Conservation (phyloP, 2,113 vertebrate genomes). For the Stictonetta naevosa region DNA sequence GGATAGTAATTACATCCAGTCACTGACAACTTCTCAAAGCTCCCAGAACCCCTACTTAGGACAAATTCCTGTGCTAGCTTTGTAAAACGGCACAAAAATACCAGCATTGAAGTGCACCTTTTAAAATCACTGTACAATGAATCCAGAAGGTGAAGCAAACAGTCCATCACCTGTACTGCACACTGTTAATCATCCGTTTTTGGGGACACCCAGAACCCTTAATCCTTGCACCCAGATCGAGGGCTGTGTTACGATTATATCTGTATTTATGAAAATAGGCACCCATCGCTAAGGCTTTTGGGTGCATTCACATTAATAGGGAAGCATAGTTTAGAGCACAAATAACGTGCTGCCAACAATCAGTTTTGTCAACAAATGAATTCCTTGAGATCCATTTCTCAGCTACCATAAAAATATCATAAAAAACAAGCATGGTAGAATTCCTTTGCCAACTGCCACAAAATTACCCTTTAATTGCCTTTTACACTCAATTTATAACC, state of each 20-base stretch:
- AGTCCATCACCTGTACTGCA: not conserved
- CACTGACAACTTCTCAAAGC: not conserved
- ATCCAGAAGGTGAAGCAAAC: not conserved
- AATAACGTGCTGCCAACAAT: not conserved
- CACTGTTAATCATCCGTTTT: not conserved
- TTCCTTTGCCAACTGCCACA: not conserved
- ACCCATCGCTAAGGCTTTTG: not conserved
- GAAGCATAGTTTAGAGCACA: not conserved
- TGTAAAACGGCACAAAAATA: not conserved
- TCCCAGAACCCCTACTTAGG: not conserved
- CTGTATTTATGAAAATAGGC: not conserved
- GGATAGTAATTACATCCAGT: not conserved
- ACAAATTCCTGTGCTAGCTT: not conserved
- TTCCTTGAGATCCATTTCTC: not conserved
- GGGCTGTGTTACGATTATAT: not conserved
- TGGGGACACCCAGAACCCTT: not conserved
- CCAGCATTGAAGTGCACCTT: not conserved
- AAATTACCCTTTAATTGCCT: not conserved
- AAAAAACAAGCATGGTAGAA: not conserved
- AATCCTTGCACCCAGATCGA: not conserved
- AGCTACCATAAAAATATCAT: not conserved
- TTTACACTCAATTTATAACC: not conserved
- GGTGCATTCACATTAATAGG: not conserved
- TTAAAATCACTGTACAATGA: not conserved
- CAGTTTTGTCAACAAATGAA: not conserved